phyloP scores from a whole-genome alignment of 2,113 vertebrate genomes.

The Spermophilus dauricus region DNA sequence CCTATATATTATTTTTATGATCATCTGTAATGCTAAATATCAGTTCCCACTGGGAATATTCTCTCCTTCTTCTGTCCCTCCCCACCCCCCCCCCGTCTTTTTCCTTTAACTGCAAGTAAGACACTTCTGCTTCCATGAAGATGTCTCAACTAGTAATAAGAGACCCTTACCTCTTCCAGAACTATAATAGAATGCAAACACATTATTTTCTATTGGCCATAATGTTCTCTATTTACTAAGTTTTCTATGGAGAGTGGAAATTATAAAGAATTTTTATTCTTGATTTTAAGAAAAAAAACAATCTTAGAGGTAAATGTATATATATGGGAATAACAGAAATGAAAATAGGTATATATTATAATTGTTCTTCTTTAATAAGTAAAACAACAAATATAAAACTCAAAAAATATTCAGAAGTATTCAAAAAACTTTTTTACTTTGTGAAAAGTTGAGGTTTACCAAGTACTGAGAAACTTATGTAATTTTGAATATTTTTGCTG shows the following conservation, averaged over 20 bases:
- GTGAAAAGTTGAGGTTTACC: background rate
- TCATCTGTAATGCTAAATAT: background rate
- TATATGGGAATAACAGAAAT: background rate
- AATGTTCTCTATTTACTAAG: background rate
- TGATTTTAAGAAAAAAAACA: background rate
- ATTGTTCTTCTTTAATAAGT: background rate
- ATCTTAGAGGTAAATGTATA: background rate
- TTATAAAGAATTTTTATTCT: background rate
- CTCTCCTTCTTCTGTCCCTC: too few species aligned
- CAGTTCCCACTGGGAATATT: background rate
- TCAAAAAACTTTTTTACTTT: background rate
- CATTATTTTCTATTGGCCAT: background rate
- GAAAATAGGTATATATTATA: background rate
- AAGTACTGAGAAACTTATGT: background rate
- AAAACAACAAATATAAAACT: background rate
- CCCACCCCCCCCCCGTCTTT: background rate
- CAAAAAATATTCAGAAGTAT: background rate
- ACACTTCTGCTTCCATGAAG: background rate
- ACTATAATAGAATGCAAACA: background rate
- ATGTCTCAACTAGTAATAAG: background rate
- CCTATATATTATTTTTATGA: background rate
- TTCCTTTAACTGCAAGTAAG: background rate
- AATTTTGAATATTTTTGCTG: background rate
- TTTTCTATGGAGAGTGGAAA: background rate
- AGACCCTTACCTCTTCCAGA: background rate